Evolutionary conservation across 2,113 vertebrate species (phyloP), one percentile per base, ranked within the genome.

Genomic region (Scomber japonicus): DNA sequence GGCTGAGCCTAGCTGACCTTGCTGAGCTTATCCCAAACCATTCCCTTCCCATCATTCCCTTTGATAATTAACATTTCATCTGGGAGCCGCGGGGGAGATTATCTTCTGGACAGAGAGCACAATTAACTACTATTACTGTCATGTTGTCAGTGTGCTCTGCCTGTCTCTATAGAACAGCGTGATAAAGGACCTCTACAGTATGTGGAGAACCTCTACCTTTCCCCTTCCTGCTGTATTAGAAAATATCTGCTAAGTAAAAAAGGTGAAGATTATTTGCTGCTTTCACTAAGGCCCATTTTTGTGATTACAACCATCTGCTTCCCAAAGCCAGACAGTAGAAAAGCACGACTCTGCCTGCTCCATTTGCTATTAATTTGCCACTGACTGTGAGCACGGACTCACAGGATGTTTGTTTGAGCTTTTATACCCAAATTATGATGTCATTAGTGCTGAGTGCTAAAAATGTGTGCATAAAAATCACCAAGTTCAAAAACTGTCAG

Each of bases 61-160:
- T 75, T 80, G 86, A 85, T 92, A 92, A 93, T 93, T 89, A 89
- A 81, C 83, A 71, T 93, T 93, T 90, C 72, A 84, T 90, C 64
- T 80, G 69, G 57, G 67, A 88, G 71, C 66, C n/a, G 46, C 50
- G 5, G 55, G 84, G 60, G 67, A 61, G 86, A 91, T 92, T 85
- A 91, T 89, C 73, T 81, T 73, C 65, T 70, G 82, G 85, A 89
- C 86, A 84, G 77, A 72, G 73, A 88, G 88, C 84, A 81, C 83
- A 88, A 91, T 91, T 88, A 89, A 81, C 55, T 51, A 16, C 46
- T 89, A 85, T 93, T 85, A 90, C 73, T 71, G 62, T 59, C 74
- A 77, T 45, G 62, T 62, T 75, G 71, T 86, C 81, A 67, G 53
- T 10, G 45, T 56, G 19, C 16, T 11, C 59, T 55, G 54, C n/a